These are phyloP conservation scores for Philantomba maxwellii DNA, from an alignment of 2,113 vertebrate species.

Conservation along the genomic window DNA sequence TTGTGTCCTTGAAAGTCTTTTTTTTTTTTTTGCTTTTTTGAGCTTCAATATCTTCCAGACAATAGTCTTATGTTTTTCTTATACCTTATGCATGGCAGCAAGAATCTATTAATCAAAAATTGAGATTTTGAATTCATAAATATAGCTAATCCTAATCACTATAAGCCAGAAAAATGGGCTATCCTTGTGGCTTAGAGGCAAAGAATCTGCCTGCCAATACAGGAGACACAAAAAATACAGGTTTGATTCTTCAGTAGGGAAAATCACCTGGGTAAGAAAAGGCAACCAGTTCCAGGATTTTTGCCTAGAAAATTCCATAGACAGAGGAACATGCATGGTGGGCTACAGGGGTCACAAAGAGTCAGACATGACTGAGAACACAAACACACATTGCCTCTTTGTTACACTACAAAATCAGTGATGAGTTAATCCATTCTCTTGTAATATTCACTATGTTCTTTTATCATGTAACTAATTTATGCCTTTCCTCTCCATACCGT, in stretches of 20 bases:
- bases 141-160: background rate
- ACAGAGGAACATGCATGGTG: background rate
- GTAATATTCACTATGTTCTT: background rate
- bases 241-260: background rate
- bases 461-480: background rate
- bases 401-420: background rate
- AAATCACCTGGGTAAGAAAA: background rate
- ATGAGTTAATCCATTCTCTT: background rate
- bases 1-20: background rate
- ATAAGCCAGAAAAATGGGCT: background rate
- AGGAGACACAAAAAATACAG: background rate
- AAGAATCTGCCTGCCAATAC: background rate
- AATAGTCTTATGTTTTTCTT: background rate
- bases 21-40: background rate
- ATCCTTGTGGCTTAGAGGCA: background rate
- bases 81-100: fast-evolving
- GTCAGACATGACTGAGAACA: background rate
- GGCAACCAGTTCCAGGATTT: background rate
- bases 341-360: background rate
- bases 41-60: background rate
- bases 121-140: background rate
- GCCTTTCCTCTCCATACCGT: background rate
- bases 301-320: background rate
- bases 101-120: background rate
- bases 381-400: background rate